Conservation (phyloP, 2,113 vertebrate species). For the Aspiorhynchus laticeps region DNA sequence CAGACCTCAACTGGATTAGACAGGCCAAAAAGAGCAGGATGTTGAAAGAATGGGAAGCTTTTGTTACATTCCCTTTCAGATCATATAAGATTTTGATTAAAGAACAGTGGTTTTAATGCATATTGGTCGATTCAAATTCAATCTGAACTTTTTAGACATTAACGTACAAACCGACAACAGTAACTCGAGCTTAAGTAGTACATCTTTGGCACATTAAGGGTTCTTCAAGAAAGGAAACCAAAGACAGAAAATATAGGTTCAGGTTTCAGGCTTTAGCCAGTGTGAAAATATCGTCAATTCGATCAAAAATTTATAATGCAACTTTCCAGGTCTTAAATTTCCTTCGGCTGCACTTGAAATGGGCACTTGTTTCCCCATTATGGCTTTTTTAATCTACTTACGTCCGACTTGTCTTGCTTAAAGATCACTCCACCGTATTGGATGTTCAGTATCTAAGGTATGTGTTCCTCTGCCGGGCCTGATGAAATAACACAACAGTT, state of each 20-base stretch:
- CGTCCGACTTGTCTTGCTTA: slow-evolving; percentile 79
- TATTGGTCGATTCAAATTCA: slow-evolving; percentile 91
- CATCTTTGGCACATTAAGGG: slow-evolving; percentile 88
- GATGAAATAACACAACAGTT: slow-evolving; percentile 86
- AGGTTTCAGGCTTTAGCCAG: slow-evolving; percentile 89
- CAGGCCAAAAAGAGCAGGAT: slow-evolving; percentile 73
- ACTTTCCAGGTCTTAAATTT: slow-evolving; percentile 93
- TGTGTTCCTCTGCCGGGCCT: slow-evolving; percentile 71
- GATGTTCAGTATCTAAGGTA: slow-evolving; percentile 76
- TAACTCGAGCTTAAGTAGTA: slow-evolving; percentile 86
- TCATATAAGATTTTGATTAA: slow-evolving; percentile 79
- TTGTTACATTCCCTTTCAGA: slow-evolving; percentile 83
- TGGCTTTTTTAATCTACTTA: slow-evolving; percentile 93
- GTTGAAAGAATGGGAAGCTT: slow-evolving; percentile 79
- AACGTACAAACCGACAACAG: slow-evolving; percentile 86
- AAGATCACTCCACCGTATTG: slow-evolving; percentile 83
- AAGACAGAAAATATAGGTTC: slow-evolving; percentile 94
- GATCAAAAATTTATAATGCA: slow-evolving; percentile 96
- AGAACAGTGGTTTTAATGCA: slow-evolving; percentile 85
- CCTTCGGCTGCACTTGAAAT: slow-evolving; percentile 87
- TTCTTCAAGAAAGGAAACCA: slow-evolving; percentile 90
- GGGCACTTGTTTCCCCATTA: slow-evolving; percentile 90
- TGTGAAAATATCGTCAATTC: slow-evolving; percentile 97
- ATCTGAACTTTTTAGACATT: slow-evolving; percentile 90
- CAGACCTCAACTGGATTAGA: slow-evolving; percentile 81